Evolutionary conservation across 2,888 invertebrate species (phyloP), one percentile per base, ranked within the genome.

Genomic region (Ctena decussata): DNA sequence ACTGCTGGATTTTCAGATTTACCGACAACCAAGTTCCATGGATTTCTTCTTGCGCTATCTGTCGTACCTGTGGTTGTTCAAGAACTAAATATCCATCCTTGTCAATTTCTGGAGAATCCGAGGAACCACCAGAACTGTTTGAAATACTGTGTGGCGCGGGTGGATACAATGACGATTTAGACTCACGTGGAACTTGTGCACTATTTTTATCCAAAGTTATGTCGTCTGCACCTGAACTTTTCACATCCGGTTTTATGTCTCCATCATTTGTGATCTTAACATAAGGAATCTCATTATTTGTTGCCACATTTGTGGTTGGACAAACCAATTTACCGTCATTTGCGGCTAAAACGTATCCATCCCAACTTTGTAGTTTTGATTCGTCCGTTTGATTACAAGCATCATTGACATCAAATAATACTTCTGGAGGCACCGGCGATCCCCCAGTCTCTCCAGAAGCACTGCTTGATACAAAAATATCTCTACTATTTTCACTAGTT

Each of bases 21-120:
- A 65, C 65, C 1, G 65, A 65, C 65, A 65, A 21, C 65, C 65
- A 65, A 21, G 65, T 65, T 18, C 65, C 65, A 21, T 65, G 65
- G 35, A 65, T 65, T 32, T 65, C 65, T 65, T 65, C 65, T 11
- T 65, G 65, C 8, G 12, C 6, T 65, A 65, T 65, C 35, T 65
- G 35, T 11, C 32, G 32, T 18, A 65, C 65, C 35, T 18, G 12
- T 3, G 65, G 65, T 65, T 35, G 8, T 32, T 65, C 65, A 35
- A 65, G 24, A 35, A 65, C 35, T 1, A 65, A 35, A 21, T 65
- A 65, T 15, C 65, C 65, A 18, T 65, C 35, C 18, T 30, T 65
- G 18, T 65, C 65, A 35, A 35, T 65, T 2, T 65, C 65, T 35
- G 21, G 18, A 2, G 65, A 65, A 11, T 12, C 3, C 6, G 35